Conservation (phyloP, 2,113 vertebrate genomes). For the Tapirus terrestris region DNA sequence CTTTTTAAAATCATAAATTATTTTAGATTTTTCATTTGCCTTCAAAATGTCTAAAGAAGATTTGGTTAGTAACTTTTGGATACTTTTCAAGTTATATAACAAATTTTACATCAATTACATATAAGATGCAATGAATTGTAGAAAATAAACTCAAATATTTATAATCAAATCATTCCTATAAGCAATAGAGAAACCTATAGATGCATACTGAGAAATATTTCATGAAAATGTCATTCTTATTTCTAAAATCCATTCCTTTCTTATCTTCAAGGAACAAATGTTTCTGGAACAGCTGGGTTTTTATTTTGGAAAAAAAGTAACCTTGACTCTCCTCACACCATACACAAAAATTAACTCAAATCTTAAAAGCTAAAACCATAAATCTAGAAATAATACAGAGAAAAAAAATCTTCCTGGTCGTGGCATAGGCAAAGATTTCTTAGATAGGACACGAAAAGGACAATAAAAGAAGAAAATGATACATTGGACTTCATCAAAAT, state of each 20-base stretch:
- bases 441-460: neutral
- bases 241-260: neutral
- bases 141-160: neutral
- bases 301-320: neutral
- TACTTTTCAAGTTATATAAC: constrained; percentile 6
- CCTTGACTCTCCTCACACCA: neutral
- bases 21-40: neutral
- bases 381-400: neutral
- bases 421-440: neutral
- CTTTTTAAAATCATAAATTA: neutral
- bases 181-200: neutral
- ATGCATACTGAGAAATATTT: neutral
- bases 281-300: neutral
- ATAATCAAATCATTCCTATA: neutral
- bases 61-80: neutral
- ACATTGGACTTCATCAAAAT: neutral
- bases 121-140: neutral
- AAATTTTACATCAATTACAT: neutral
- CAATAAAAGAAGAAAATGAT: neutral
- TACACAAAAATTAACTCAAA: neutral
- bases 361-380: neutral
- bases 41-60: neutral
- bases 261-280: neutral
- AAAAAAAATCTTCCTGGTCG: neutral
- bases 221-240: neutral